Conservation (phyloP, 2,888 invertebrate species). For the Nymphalis polychloros region DNA sequence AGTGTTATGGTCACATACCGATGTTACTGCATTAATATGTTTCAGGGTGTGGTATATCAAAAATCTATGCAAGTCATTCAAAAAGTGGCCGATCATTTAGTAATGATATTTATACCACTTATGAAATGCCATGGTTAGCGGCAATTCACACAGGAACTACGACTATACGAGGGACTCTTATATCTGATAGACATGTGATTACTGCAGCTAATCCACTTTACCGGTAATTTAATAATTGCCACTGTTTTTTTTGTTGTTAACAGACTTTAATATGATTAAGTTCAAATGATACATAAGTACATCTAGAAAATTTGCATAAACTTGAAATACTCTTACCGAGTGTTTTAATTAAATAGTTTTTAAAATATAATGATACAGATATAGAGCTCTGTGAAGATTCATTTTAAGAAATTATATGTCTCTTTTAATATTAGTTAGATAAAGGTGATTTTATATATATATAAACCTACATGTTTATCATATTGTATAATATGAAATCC, state of each 20-base stretch:
- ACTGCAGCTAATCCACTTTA: constrained; percentile 78
- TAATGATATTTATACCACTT: constrained; percentile 70
- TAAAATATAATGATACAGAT: too few relatives aligned
- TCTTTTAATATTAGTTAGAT: too few relatives aligned
- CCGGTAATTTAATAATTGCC: constrained; percentile 54
- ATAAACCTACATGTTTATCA: background rate
- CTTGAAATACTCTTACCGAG: too few relatives aligned
- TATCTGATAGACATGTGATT: constrained; percentile 81
- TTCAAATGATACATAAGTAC: too few relatives aligned
- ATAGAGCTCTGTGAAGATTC: too few relatives aligned
- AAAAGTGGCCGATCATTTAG: constrained; percentile 60
- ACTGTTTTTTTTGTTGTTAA: background rate
- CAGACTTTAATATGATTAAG: too few relatives aligned
- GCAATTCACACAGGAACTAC: constrained; percentile 60
- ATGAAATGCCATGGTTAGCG: constrained; percentile 82
- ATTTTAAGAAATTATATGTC: too few relatives aligned
- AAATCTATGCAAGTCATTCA: constrained; percentile 34
- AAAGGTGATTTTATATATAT: too few relatives aligned
- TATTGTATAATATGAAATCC: constrained; percentile 45
- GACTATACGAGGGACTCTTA: constrained; percentile 72
- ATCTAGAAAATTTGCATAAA: too few relatives aligned
- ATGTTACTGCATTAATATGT: background rate
- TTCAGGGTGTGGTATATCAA: constrained; percentile 46
- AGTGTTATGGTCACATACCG: background rate
- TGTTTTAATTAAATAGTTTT: too few relatives aligned